Percentiles rank a stretch among this genome's conserved stretches.
phyloP scores from a whole-genome alignment of 2,888 invertebrate genomes.

The Acanthopleura granulata region DNA sequence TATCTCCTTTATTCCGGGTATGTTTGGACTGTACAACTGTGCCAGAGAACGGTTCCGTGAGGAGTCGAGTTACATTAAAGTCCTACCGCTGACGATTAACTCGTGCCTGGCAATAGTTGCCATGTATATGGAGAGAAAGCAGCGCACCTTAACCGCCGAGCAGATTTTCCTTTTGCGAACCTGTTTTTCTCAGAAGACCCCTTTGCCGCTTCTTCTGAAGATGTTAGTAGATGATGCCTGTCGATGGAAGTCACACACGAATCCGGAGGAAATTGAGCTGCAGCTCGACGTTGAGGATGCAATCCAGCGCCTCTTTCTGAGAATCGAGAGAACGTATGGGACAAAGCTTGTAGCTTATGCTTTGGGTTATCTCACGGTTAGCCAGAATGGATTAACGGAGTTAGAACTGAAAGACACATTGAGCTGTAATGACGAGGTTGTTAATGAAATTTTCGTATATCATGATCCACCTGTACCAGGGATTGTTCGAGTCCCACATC shows the following conservation, averaged over 20 bases:
- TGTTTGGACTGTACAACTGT: not conserved
- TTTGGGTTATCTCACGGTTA: slow-evolving; percentile 39
- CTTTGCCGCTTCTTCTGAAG: slow-evolving; percentile 42
- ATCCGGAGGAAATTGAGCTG: slow-evolving; percentile 16
- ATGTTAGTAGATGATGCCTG: slow-evolving; percentile 36
- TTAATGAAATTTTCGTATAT: slow-evolving; percentile 42
- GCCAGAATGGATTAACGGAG: slow-evolving; percentile 35
- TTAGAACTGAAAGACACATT: slow-evolving; percentile 41
- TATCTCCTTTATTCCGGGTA: slow-evolving; percentile 23
- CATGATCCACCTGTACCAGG: slow-evolving; percentile 42
- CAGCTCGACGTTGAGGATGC: slow-evolving; percentile 27
- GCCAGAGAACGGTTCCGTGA: not conserved
- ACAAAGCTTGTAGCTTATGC: slow-evolving; percentile 30
- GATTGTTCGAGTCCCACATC: slow-evolving; percentile 37
- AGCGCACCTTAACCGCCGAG: slow-evolving; percentile 28
- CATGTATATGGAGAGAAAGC: slow-evolving; percentile 20
- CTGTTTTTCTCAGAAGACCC: slow-evolving; percentile 21
- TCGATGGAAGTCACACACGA: slow-evolving; percentile 36
- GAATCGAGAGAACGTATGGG: slow-evolving; percentile 35
- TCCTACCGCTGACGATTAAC: slow-evolving; percentile 25
- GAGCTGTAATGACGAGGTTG: slow-evolving; percentile 39
- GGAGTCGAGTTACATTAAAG: slow-evolving; percentile 22
- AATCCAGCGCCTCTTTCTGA: slow-evolving; percentile 32
- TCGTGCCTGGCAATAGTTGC: slow-evolving; percentile 29
- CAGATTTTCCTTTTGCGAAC: slow-evolving; percentile 22